Conservation (phyloP, 2,888 invertebrate species). For the Isotomurus palustris region DNA sequence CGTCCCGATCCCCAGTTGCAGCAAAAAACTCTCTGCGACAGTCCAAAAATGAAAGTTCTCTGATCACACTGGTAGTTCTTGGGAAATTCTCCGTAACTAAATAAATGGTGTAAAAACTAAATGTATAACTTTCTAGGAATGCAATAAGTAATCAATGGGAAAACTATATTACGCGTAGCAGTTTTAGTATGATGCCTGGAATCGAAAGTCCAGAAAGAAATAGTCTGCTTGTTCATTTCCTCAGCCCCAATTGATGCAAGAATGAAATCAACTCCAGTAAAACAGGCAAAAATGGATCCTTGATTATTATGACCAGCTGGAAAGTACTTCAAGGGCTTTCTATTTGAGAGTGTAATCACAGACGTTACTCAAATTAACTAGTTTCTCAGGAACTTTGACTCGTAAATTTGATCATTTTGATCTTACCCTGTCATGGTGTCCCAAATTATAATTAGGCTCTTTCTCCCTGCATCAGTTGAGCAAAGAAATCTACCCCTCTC, state of each 20-base stretch:
- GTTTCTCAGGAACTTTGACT: too few relatives aligned
- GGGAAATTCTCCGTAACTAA: conserved; percentile 16
- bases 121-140: not conserved
- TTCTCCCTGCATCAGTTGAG: conserved; percentile 36
- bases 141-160: not conserved
- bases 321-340: conserved; percentile 27
- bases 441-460: conserved; percentile 41
- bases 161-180: conserved; percentile 18
- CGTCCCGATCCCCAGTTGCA: conserved; percentile 33
- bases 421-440: conserved; percentile 28
- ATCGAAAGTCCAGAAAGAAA: conserved; percentile 28
- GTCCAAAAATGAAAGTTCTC: conserved; percentile 31
- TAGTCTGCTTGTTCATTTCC: conserved; percentile 23
- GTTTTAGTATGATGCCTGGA: conserved; percentile 12
- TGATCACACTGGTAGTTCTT: conserved; percentile 1
- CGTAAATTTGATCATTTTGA: too few relatives aligned
- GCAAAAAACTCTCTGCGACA: conserved; percentile 32
- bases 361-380: too few relatives aligned
- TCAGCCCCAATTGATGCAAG: conserved; percentile 31
- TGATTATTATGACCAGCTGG: conserved; percentile 22
- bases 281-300: conserved; percentile 21
- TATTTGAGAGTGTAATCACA: conserved; percentile 5
- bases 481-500: conserved; percentile 24
- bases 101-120: not conserved
- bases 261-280: conserved; percentile 25